Evolutionary conservation across 2,113 vertebrate species (phyloP).

Genomic region (Callopanchax toddi): DNA sequence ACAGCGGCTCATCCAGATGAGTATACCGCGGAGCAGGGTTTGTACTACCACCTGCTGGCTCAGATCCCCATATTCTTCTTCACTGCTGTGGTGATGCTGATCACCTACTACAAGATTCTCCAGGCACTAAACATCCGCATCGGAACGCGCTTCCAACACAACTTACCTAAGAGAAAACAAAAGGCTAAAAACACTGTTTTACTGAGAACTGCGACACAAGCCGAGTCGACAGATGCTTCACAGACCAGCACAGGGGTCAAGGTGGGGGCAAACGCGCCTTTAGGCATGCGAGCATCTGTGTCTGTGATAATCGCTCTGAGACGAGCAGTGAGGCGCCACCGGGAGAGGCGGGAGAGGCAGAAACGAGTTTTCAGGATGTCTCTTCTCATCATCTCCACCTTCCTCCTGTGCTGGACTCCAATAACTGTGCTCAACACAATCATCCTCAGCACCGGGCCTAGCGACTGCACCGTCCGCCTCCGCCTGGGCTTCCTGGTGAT

Average conservation of each 20-base stretch:
- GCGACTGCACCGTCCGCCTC: conserved; percentile 89
- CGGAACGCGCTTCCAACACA: conserved; percentile 89
- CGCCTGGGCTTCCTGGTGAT: conserved; percentile 94
- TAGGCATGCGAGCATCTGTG: conserved; percentile 92
- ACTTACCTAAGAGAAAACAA: conserved; percentile 88
- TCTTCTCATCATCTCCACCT: conserved; percentile 94
- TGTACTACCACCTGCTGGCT: conserved; percentile 95
- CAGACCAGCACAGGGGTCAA: conserved; percentile 83
- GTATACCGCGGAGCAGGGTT: conserved; percentile 89
- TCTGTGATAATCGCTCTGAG: conserved; percentile 95
- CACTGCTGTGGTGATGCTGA: conserved; percentile 93
- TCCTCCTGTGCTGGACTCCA: conserved; percentile 97
- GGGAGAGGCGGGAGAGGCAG: conserved; percentile 90
- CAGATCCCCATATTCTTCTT: conserved; percentile 97
- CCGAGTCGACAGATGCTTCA: conserved; percentile 85
- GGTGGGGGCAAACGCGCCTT: conserved; percentile 81
- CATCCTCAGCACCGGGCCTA: conserved; percentile 92
- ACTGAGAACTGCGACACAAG: conserved; percentile 83
- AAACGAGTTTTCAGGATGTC: conserved; percentile 96
- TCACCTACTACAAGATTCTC: conserved; percentile 97
- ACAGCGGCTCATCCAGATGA: conserved; percentile 84
- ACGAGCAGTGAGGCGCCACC: conserved; percentile 91
- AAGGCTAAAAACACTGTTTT: conserved; percentile 86
- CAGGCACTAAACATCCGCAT: conserved; percentile 96
- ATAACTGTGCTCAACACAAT: conserved; percentile 94